Conservation (phyloP, 2,888 invertebrate species). For the Caenorhabditis wallacei region DNA sequence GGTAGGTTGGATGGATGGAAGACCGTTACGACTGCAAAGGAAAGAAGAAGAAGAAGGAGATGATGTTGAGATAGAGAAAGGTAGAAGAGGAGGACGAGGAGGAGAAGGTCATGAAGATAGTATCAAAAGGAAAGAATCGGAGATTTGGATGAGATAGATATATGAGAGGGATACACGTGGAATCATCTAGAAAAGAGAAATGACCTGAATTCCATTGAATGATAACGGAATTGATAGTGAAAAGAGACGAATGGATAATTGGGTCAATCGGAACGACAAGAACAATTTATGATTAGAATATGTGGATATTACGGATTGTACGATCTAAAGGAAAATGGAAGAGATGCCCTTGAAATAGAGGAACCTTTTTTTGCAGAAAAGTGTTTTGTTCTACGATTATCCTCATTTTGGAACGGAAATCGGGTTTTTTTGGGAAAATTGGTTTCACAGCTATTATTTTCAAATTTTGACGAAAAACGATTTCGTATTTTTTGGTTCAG, state of each 20-base stretch:
- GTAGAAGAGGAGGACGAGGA: no score
- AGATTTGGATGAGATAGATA: conserved; percentile 19
- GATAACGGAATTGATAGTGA: conserved; percentile 41
- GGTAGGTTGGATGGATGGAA: not conserved
- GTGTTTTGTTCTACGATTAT: no score
- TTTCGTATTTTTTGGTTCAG: not conserved
- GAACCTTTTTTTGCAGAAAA: no score
- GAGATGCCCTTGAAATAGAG: not conserved
- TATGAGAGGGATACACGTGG: conserved; percentile 30
- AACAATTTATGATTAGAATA: not conserved
- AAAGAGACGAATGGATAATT: not conserved
- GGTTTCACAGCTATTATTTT: no score
- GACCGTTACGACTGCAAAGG: conserved; percentile 14
- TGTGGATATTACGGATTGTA: no score
- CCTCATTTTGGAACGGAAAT: no score
- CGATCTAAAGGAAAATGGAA: not conserved
- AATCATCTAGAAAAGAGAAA: not conserved
- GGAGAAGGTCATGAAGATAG: conserved; percentile 32
- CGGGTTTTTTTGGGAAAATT: no score
- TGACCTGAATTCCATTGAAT: conserved; percentile 57
- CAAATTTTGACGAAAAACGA: not conserved
- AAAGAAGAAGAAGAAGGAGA: not conserved
- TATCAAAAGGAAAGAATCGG: conserved; percentile 21
- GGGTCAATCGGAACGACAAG: not conserved
- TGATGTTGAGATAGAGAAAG: conserved; percentile 37